These are phyloP conservation scores for Musca domestica DNA, from an alignment of 1,140 invertebrate species.

Conservation along the genomic window DNA sequence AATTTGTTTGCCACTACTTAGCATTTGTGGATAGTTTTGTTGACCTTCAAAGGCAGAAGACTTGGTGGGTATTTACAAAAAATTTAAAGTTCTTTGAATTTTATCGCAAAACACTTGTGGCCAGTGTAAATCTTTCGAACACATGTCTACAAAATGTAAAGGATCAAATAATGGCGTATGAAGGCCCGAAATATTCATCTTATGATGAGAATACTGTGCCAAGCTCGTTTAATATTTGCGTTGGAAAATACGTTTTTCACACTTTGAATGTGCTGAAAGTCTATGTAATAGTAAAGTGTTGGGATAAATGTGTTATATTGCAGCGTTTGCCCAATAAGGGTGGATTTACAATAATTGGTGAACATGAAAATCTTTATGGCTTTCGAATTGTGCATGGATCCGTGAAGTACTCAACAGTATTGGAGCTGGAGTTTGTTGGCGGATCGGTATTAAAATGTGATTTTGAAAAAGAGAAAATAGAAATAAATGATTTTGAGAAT, in stretches of 20 bases:
- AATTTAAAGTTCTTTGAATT: slow-evolving; percentile 27
- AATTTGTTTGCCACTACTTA: slow-evolving; percentile 12
- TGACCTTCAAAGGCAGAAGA: background rate
- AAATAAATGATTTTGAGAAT: background rate
- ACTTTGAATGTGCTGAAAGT: slow-evolving; percentile 19
- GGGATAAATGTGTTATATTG: slow-evolving; percentile 24
- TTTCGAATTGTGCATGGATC: slow-evolving; percentile 19
- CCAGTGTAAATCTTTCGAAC: slow-evolving; percentile 12
- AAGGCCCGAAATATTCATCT: slow-evolving; percentile 13
- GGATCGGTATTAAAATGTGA: background rate
- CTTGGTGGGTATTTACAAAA: slow-evolving; percentile 13
- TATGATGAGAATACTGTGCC: background rate
- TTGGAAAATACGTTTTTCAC: slow-evolving; percentile 28
- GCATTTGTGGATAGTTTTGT: slow-evolving; percentile 10
- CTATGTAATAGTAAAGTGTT: slow-evolving; percentile 23
- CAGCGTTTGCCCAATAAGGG: background rate
- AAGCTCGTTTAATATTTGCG: background rate
- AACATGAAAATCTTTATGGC: slow-evolving; percentile 13
- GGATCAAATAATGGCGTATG: background rate
- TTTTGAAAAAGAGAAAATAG: slow-evolving; percentile 16
- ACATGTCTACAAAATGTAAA: slow-evolving; percentile 13
- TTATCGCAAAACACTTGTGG: slow-evolving; percentile 20
- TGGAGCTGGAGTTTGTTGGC: slow-evolving; percentile 17
- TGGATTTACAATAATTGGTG: background rate
- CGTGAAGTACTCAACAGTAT: slow-evolving; percentile 9